Evolutionary conservation across 2,797 vertebrate species (phyloP), one percentile per base, ranked within the genome.

Genomic region (Poeciliopsis gracilis): DNA sequence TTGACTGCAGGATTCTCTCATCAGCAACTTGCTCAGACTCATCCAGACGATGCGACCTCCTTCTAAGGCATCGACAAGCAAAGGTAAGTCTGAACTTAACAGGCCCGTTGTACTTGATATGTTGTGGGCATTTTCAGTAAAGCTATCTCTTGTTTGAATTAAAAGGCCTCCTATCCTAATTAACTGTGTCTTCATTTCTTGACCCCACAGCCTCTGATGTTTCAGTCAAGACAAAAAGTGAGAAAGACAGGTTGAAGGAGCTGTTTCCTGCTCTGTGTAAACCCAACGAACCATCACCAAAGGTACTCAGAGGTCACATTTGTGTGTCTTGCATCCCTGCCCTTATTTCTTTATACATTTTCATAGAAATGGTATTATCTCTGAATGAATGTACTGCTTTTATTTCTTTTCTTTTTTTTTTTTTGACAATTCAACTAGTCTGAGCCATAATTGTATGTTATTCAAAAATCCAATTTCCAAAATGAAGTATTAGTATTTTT

Each of bases 41-140:
- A 99, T 99, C 75, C 98, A 99, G 88, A 99, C 98, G 0, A 99
- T 99, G 98, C 95, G 97, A 5, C 98, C 97, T 46, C 96, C 97
- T 13, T 63, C 96, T 1, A 98, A 97, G 41, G 84, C 94, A 0
- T 95, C 97, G 2, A 86, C 94, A 0, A 97, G 95, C 84, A 97
- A 97, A 97, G 95, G 98, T 98, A 51, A 76, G 45, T 25, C 15
- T 0, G 6, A 45, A 0, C 16, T 53, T 9, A 20, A 66, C 16
- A 16, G 8, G 11, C 15, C 23, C 20, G 13, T 36, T 7, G 18
- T 7, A 36, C 23, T 33, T 46, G 28, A n/a, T 55, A n/a, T 4
- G 12, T 55, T 2, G 5, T 43, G 36, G 25, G 28, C 10, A 30
- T 45, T 16, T 77, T 36, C 38, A 7, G 18, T 12, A 13, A 45